phyloP scores from a whole-genome alignment of 2,113 vertebrate genomes.

The Lampris incognitus region DNA sequence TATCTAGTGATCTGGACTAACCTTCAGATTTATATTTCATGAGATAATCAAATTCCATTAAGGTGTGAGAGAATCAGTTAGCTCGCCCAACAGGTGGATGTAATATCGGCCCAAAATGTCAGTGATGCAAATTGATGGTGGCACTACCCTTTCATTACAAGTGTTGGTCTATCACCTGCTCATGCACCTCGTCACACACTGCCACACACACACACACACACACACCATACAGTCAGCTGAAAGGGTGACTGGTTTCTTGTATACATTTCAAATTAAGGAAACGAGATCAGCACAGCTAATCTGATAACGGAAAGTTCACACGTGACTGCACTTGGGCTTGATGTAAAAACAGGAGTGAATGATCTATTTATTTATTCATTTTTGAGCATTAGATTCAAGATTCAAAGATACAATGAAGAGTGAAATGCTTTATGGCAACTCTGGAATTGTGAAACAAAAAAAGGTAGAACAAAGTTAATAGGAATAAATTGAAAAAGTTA shows the following conservation, averaged over 20 bases:
- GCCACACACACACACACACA: too few relatives aligned
- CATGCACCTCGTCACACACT: not conserved
- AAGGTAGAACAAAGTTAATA: too few relatives aligned
- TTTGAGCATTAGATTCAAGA: too few relatives aligned
- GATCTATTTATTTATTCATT: too few relatives aligned
- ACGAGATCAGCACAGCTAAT: slow-evolving; percentile 40
- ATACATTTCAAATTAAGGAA: slow-evolving; percentile 25
- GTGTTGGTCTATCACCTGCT: not conserved
- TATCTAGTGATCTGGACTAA: not conserved
- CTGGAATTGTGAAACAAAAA: too few relatives aligned
- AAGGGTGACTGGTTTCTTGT: not conserved
- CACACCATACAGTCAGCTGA: not conserved
- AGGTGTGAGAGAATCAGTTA: not conserved
- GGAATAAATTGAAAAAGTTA: too few relatives aligned
- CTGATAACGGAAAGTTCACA: slow-evolving; percentile 20
- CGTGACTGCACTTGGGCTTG: slow-evolving; percentile 27
- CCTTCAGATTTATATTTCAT: too few relatives aligned
- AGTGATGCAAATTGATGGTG: not conserved
- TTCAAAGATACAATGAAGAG: too few relatives aligned
- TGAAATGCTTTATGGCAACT: too few relatives aligned
- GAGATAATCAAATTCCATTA: too few relatives aligned
- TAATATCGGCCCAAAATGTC: not conserved
- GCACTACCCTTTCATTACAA: too few relatives aligned
- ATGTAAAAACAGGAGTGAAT: slow-evolving; percentile 1
- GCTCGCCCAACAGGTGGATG: not conserved